A percentile compares a stretch with the other conserved stretches of the same genome.
Evolutionary conservation across 1,140 invertebrate species (phyloP).

Genomic region (Drosophila arawakana): DNA sequence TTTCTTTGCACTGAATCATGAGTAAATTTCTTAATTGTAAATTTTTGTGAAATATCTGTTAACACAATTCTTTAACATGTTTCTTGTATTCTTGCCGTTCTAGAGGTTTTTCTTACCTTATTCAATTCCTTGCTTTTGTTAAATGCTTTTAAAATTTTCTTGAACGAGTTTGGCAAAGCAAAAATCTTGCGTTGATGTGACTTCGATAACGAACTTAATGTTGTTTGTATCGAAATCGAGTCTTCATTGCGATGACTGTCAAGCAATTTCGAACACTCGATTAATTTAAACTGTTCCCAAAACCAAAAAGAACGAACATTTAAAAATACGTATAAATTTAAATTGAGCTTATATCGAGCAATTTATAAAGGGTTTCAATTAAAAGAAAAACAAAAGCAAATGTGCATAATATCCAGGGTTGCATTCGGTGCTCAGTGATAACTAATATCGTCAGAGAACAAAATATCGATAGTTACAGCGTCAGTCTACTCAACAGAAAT

Average conservation of each 20-base stretch:
- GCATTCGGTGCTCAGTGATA: slow-evolving; percentile 1
- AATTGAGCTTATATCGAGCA: background rate
- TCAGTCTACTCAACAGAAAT: slow-evolving; percentile 46
- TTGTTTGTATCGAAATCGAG: background rate
- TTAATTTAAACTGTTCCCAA: background rate
- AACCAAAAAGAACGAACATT: background rate
- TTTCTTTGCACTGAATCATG: slow-evolving; percentile 45
- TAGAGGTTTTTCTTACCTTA: slow-evolving; percentile 27
- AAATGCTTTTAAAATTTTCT: slow-evolving; percentile 14
- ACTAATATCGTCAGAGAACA: background rate
- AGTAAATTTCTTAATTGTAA: slow-evolving; percentile 25
- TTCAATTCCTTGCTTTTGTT: slow-evolving; percentile 15
- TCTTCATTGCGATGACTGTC: slow-evolving; percentile 8
- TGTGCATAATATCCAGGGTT: background rate
- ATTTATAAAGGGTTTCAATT: background rate
- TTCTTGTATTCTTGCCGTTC: too few relatives aligned
- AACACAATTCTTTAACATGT: background rate
- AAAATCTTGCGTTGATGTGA: slow-evolving; percentile 16
- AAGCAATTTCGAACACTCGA: slow-evolving; percentile 3
- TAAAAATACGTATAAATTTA: background rate
- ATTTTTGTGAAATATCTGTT: slow-evolving; percentile 29
- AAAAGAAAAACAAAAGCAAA: background rate
- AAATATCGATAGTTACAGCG: slow-evolving; percentile 44
- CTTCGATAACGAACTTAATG: slow-evolving; percentile 8
- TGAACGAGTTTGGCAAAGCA: slow-evolving; percentile 3